A percentile compares a stretch with the other conserved stretches of the same genome.
Evolutionary conservation across 2,888 invertebrate genomes (phyloP).

Genomic region (Lasioglossum figueresi): DNA sequence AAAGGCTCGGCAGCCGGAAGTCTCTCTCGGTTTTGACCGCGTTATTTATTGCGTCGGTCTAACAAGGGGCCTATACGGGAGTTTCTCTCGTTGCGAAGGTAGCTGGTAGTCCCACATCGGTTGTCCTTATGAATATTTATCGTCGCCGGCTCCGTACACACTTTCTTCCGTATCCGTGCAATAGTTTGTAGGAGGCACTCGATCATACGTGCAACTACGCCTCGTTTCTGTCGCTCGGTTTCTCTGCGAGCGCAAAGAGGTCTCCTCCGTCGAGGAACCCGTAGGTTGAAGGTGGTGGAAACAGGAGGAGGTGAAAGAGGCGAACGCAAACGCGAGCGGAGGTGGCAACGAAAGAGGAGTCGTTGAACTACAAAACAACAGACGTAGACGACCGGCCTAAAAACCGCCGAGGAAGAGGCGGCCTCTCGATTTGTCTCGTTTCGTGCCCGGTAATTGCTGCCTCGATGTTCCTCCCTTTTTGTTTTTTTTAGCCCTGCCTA

Average conservation of each 20-base stretch:
- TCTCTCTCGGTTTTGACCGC: background rate
- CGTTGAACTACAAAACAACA: conserved; percentile 76
- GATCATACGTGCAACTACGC: conserved; percentile 51
- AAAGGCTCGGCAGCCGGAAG: background rate
- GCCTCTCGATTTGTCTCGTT: conserved; percentile 56
- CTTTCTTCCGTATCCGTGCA: conserved; percentile 69
- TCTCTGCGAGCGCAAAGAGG: conserved; percentile 54
- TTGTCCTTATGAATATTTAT: conserved; percentile 75
- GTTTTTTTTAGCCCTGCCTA: background rate
- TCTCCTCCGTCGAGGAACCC: conserved; percentile 3
- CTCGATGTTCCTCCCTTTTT: conserved; percentile 8
- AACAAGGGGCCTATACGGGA: conserved; percentile 32
- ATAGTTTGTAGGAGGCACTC: conserved; percentile 61
- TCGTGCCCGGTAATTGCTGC: conserved; percentile 45
- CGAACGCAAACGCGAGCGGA: conserved; percentile 32
- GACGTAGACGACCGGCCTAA: conserved; percentile 70
- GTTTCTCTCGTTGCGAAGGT: conserved; percentile 43
- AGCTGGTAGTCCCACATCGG: conserved; percentile 50
- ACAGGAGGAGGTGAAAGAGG: conserved; percentile 39
- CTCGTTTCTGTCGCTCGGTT: conserved; percentile 57
- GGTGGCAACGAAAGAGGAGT: conserved; percentile 65
- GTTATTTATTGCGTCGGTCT: conserved; percentile 14
- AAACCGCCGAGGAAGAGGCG: conserved; percentile 68
- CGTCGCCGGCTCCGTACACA: conserved; percentile 51
- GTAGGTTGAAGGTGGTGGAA: conserved; percentile 35